These are phyloP conservation scores for Campaea margaritaria DNA, from an alignment of 2,888 invertebrate species.

Conservation along the genomic window DNA sequence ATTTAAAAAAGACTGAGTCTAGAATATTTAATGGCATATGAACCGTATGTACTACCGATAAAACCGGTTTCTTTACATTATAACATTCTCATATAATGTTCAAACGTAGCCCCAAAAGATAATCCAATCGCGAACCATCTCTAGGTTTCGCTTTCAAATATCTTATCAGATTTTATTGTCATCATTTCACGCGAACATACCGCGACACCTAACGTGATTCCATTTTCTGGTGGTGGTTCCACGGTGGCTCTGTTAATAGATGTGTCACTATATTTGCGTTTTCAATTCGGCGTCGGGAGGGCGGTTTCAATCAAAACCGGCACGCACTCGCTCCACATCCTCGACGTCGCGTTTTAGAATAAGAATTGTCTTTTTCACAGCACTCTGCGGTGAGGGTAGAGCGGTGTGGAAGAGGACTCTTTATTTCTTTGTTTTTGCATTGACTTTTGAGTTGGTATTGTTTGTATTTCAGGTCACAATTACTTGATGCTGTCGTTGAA, in stretches of 20 bases:
- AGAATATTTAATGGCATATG: too few relatives aligned
- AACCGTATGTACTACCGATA: too few relatives aligned
- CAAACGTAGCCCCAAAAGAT: background rate
- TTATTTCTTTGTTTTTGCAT: slow-evolving; percentile 1
- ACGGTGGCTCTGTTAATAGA: slow-evolving; percentile 78
- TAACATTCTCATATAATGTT: too few relatives aligned
- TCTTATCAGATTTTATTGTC: slow-evolving; percentile 16
- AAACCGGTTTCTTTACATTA: too few relatives aligned
- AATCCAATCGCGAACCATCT: background rate
- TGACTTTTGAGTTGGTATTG: background rate
- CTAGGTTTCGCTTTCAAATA: slow-evolving; percentile 10
- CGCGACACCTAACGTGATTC: slow-evolving; percentile 43
- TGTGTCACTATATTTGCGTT: slow-evolving; percentile 83
- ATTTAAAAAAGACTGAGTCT: too few relatives aligned
- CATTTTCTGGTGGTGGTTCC: slow-evolving; percentile 70
- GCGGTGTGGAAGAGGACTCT: slow-evolving; percentile 60
- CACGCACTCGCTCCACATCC: slow-evolving; percentile 83
- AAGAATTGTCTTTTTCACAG: slow-evolving; percentile 84
- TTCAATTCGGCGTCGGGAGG: slow-evolving; percentile 76
- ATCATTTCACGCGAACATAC: slow-evolving; percentile 17
- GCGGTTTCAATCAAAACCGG: slow-evolving; percentile 82
- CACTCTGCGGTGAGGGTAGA: slow-evolving; percentile 61
- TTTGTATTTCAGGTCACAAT: background rate
- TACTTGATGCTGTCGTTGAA: background rate
- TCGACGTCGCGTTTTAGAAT: slow-evolving; percentile 81